Percentiles rank a stretch among this genome's conserved stretches.
phyloP scores from a whole-genome alignment of 2,113 vertebrate species.

The Epinephelus lanceolatus region DNA sequence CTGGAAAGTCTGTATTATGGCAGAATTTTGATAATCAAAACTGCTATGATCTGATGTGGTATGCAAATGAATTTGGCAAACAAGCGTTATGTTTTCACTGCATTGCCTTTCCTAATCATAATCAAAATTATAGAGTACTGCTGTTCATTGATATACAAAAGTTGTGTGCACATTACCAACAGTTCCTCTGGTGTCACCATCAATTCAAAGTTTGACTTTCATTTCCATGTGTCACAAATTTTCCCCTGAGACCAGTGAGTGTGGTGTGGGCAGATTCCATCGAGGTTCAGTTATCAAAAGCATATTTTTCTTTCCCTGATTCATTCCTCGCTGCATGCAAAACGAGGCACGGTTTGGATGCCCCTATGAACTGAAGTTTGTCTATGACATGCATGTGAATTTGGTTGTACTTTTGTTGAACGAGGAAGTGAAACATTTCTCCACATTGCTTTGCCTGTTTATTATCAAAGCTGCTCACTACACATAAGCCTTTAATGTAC shows the following conservation, averaged over 20 bases:
- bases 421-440: slow-evolving; percentile 5
- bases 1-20: neutral
- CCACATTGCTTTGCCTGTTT: slow-evolving; percentile 5
- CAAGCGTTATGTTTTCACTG: neutral
- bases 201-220: neutral
- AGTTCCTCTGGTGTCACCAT: neutral
- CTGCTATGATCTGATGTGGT: neutral
- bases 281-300: slow-evolving; percentile 2
- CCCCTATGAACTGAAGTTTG: neutral
- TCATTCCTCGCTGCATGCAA: neutral
- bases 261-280: neutral
- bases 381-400: slow-evolving; percentile 19
- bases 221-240: slow-evolving; percentile 12
- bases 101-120: neutral
- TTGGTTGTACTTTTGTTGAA: slow-evolving; percentile 10
- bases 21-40: neutral
- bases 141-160: neutral
- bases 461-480: neutral
- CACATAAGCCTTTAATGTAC: neutral
- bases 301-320: neutral
- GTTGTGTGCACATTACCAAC: neutral
- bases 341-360: slow-evolving; percentile 1
- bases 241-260: neutral
- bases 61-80: slow-evolving; percentile 1
- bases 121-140: neutral